Evolutionary conservation across 2,113 vertebrate species (phyloP).

Genomic region (Eclectus roratus): DNA sequence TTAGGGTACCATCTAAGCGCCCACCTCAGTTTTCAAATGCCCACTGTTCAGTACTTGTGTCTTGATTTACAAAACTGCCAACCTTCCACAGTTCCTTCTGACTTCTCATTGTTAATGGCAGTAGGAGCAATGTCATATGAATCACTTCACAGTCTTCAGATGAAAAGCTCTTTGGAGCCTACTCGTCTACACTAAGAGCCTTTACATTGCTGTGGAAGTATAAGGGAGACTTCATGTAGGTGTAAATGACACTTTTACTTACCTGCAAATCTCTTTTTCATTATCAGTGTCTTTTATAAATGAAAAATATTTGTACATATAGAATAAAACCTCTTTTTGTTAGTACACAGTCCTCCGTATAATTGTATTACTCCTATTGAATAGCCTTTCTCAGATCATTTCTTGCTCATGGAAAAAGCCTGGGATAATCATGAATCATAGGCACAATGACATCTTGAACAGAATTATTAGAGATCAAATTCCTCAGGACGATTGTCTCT

Average conservation of each 20-base stretch:
- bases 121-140: not conserved
- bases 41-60: not conserved
- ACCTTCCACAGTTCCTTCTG: not conserved
- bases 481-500: slow-evolving; percentile 28
- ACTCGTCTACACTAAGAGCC: not conserved
- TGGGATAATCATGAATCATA: not conserved
- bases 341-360: not conserved
- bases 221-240: not conserved
- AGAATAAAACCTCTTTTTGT: not conserved
- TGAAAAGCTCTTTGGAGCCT: not conserved
- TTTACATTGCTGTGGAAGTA: not conserved
- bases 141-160: not conserved
- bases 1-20: accelerated
- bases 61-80: not conserved
- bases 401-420: not conserved
- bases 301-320: slow-evolving; percentile 2
- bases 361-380: not conserved
- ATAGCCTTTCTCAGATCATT: not conserved
- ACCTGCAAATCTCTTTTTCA: slow-evolving; percentile 1
- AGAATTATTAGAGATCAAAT: not conserved
- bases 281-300: not conserved
- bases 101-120: not conserved
- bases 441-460: not conserved
- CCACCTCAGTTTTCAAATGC: not conserved
- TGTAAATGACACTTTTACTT: slow-evolving; percentile 5